Evolutionary conservation across 2,797 vertebrate genomes (phyloP), one percentile per base, ranked within the genome.

Genomic region (Coregonus ussuriensis): DNA sequence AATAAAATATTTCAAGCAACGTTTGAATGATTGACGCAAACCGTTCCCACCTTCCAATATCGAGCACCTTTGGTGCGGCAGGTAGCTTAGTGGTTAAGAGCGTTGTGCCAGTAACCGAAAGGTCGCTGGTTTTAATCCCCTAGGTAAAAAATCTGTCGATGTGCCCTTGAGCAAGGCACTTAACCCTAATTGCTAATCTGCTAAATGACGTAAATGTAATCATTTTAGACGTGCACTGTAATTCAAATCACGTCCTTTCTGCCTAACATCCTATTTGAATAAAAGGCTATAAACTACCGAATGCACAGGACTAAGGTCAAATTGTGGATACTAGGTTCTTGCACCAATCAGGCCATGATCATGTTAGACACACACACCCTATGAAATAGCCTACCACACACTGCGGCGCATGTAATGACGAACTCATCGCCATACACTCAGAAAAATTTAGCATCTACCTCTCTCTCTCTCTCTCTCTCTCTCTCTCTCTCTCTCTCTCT

Each of bases 231-330:
- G 66, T n/a, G 33, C 75, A 83, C 89, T 88, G 89, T 91, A 88
- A 93, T 92, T 90, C 91, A 78, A 82, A 70, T 92, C 91, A 92
- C 91, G 91, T 92, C 86, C 85, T 86, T 87, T 74, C 79, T 84
- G 77, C 74, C 81, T 84, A 85, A 56, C 76, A 51, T 76, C 54
- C 81, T 77, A 77, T 78, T 77, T 78, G 69, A 78, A 72, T 37
- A 75, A 76, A 68, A 77, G 56, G 81, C 52, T 41, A 31, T 54
- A 74, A 37, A 13, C 56, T 25, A 63, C 33, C 56, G 35, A 41
- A 21, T 71, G 69, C 37, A 59, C 29, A 25, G 76, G 76, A 85
- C 69, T 74, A 88, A 87, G 88, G 89, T 91, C 91, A 91, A 87
- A 85, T 47, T 37, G 77, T 74, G 76, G 69, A 71, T 63, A 63